phyloP scores from a whole-genome alignment of 2,113 vertebrate species.

The Ciconia maguari region DNA sequence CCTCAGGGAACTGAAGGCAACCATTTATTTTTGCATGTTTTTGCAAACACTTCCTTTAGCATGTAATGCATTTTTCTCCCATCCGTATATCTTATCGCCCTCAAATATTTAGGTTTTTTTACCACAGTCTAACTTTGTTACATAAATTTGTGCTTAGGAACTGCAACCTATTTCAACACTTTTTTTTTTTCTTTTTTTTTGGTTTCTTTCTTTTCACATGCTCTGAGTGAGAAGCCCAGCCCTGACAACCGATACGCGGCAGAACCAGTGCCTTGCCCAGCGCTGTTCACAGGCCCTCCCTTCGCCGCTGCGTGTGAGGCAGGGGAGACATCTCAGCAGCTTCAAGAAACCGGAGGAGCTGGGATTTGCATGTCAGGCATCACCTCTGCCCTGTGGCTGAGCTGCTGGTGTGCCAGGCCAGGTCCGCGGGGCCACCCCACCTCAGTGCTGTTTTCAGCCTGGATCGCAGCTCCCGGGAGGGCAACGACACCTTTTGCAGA shows the following conservation, averaged over 20 bases:
- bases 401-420: neutral
- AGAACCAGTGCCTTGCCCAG: neutral
- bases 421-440: neutral
- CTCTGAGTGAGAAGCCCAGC: neutral
- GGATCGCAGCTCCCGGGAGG: neutral
- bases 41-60: neutral
- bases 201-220: neutral
- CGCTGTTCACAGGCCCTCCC: neutral
- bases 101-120: neutral
- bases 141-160: neutral
- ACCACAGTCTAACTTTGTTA: neutral
- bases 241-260: neutral
- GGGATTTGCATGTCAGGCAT: neutral
- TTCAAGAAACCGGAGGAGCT: neutral
- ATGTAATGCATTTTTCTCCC: neutral
- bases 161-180: neutral
- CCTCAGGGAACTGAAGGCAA: neutral
- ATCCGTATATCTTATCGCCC: neutral
- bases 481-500: neutral
- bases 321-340: neutral
- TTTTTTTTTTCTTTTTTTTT: neutral
- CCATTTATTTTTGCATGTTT: neutral
- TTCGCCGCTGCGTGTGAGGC: accelerated
- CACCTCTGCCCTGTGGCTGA: neutral
- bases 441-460: neutral